A percentile compares a stretch with the other conserved stretches of the same genome.
Evolutionary conservation across 2,113 vertebrate species (phyloP).

Genomic region (Vanacampus margaritifer): DNA sequence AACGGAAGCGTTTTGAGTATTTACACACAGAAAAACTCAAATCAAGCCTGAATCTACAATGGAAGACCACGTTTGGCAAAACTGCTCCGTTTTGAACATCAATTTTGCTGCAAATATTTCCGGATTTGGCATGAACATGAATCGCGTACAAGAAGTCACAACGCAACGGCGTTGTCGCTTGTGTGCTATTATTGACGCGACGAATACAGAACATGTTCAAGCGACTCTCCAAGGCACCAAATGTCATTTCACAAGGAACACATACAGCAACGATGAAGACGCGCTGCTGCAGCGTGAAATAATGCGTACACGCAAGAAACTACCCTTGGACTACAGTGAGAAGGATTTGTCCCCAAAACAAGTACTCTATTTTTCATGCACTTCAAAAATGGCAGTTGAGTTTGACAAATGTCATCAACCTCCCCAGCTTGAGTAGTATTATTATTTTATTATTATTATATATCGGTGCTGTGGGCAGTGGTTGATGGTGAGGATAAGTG

Average conservation of each 20-base stretch:
- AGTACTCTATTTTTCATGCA: neutral
- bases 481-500: conserved; percentile 59
- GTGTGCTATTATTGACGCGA: conserved; percentile 3
- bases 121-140: conserved; percentile 6
- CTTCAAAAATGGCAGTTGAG: conserved; percentile 42
- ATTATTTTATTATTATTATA: no score
- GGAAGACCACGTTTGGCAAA: conserved; percentile 61
- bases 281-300: conserved; percentile 4
- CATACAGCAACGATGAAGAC: neutral
- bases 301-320: conserved; percentile 17
- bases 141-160: no score
- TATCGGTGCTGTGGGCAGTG: no score
- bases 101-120: conserved; percentile 40
- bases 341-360: neutral
- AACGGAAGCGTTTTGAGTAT: neutral
- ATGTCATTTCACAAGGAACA: neutral
- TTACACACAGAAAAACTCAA: neutral
- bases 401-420: conserved; percentile 12
- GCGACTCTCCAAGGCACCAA: conserved; percentile 38
- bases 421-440: no score
- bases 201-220: conserved; percentile 5
- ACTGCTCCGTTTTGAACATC: conserved; percentile 10
- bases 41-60: conserved; percentile 7
- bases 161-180: neutral
- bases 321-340: conserved; percentile 15